These are phyloP conservation scores for Cyprinus carpio DNA, from an alignment of 2,113 vertebrate species.

Conservation along the genomic window DNA sequence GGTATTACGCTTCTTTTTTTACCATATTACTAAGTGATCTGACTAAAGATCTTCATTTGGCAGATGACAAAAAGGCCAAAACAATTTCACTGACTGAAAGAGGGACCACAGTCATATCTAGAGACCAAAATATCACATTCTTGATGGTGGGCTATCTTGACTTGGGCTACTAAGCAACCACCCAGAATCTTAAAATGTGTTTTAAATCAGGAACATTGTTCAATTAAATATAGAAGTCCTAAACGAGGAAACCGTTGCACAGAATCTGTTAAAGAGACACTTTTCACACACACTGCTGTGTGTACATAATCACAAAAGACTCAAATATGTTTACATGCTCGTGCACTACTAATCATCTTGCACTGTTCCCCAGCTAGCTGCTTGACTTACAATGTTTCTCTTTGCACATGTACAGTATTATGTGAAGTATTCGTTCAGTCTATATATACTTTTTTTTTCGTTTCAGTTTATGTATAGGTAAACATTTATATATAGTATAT, in stretches of 20 bases:
- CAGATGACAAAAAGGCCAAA: not conserved
- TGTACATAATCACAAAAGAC: too few relatives aligned
- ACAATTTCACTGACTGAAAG: not conserved
- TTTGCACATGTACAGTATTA: too few relatives aligned
- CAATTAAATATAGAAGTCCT: not conserved
- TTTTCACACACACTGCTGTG: too few relatives aligned
- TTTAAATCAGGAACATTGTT: not conserved
- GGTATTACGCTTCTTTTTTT: not conserved
- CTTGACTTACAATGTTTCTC: too few relatives aligned
- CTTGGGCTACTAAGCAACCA: not conserved
- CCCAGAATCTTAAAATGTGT: not conserved
- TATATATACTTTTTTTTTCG: too few relatives aligned
- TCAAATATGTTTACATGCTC: too few relatives aligned
- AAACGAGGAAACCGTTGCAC: not conserved
- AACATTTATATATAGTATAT: too few relatives aligned
- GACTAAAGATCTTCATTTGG: not conserved
- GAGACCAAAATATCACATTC: not conserved
- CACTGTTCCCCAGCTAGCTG: too few relatives aligned
- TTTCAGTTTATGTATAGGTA: too few relatives aligned
- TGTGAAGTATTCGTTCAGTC: too few relatives aligned
- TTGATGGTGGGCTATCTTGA: not conserved
- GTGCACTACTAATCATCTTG: too few relatives aligned
- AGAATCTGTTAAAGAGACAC: too few relatives aligned
- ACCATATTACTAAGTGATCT: not conserved
- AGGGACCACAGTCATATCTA: not conserved